Base-by-base conservation (phyloP, 1,140 invertebrate genomes). In the Aphelenchoides fujianensis region DNA sequence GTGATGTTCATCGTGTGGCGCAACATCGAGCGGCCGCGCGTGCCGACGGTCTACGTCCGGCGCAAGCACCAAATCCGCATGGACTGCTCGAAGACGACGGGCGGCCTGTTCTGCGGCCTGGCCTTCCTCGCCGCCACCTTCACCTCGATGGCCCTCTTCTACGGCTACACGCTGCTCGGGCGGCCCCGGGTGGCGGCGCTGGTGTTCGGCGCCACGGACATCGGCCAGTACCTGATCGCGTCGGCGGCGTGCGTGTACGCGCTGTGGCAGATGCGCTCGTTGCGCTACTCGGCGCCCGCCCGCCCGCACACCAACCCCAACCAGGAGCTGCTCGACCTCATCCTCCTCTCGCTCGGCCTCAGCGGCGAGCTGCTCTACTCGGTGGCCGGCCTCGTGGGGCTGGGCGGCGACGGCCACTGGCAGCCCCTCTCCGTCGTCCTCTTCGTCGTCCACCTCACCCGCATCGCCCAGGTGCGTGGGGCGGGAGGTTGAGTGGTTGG, bases 1-100 rank as follows among this genome's bases (percentile, higher is more conserved):
- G 92, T 98, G 28, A 91, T 97, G 79, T 97, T 95, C 85, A 92
- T 97, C 53, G 96, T 97, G 90, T 97, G 94, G 94, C 91, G 91
- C 82, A 92, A 94, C 85, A 94, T 95, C 69, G 77, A 80, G 62
- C 72, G 70, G 35, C 61, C 35, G 19, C 28, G 54, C 52, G 52
- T 53, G 23, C 57, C 74, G 54, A 68, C 30, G 12, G 70, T 48
- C 7, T 78, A 74, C 32, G 68, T 75, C 30, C 68, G 57, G 30
- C 30, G 81, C 34, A 82, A 82, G 61, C 81, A 82, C 64, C 75
- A 83, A 62, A 82, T 82, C 30, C 61, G 81, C 19, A 74, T 82
- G 2, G 82, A 82, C 63, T 82, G 81, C 61, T 84, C 81, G 3
- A 82, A 82, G 61, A 81, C 80, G 3, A 81, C 79, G 1, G 53